Evolutionary conservation across 2,888 invertebrate species (phyloP), one percentile per base, ranked within the genome.

Genomic region (Epiblema foenella): DNA sequence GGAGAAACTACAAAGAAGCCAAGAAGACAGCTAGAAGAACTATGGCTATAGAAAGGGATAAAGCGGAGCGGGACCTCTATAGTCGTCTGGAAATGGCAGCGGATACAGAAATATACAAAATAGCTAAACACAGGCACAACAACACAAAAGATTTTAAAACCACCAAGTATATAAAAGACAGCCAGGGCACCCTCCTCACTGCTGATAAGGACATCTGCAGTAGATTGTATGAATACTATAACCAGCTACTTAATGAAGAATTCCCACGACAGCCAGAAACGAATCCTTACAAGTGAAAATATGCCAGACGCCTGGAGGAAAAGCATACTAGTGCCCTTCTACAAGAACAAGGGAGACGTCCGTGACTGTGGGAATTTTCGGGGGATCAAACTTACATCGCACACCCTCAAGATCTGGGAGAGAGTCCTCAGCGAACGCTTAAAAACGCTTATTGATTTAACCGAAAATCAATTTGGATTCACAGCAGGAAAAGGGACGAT

Each of bases 231-330:
- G 52, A 52, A 20, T 52, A 52, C 12, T 52, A 52, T 17, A 20
- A 52, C 18, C 9, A 20, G 20, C 11, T 52, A 52, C 20, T 52
- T 1, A 52, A 52, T 11, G 52, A 20, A 12, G 52, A 52, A 20
- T 52, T 52, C 52, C 3, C 52, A 2, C 10, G 20, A 11, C 52
- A 52, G 11, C 20, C 52, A 18, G 52, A 52, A 20, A 11, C 17
- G 3, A 11, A 52, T 52, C 10, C 20, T 52, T 18, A 2, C 10
- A 18, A 52, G 51, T 10, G 51, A 20, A 20, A 52, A 18, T 24
- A 20, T 52, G 51, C 51, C 18, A 52, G 20, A 52, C 18, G 18
- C 51, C n/a, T 52, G 51, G 51, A 52, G 51, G 20, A n/a, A 52
- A 52, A 52, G 18, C 18, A 20, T 52, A 52, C 18, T 52, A 11